Evolutionary conservation across 2,797 vertebrate genomes (phyloP), one percentile per base, ranked within the genome.

Genomic region (Platyrinchus mystaceus): DNA sequence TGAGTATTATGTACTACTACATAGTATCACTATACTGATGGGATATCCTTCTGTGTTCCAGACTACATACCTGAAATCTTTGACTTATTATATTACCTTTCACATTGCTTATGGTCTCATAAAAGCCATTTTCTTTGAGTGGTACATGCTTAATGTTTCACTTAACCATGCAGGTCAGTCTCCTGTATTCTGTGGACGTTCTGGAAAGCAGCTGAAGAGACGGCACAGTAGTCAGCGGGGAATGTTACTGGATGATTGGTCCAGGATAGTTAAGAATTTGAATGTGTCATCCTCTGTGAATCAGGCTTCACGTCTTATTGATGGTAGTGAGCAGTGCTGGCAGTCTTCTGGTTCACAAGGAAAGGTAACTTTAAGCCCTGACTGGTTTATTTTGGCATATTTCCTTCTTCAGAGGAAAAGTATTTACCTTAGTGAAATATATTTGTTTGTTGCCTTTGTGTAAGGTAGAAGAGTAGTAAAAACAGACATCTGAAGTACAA

Each of bases 311-410:
- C 98, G 99, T 56, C 99, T 99, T 79, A 98, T 99, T 68, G 99
- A 99, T 91, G 98, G 98, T 86, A 99, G 98, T 9, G 99, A 99
- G 91, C 99, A 99, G 96, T 99, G 99, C 87, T 99, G 99, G 99
- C 99, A 99, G 96, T 99, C 99, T 6, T 99, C 99, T 2, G 99
- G 99, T 22, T 99, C 99, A 0, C 99, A 99, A 97, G 99, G 99
- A 88, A 99, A 99, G 98, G 99, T 98, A 96, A 89, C n/a, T 52
- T 84, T 6, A 36, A 58, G 17, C 43, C 6, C 2, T 37, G 32
- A 47, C 21, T 50, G 13, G 4, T 93, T 80, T 79, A 12, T 81
- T 90, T 36, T 58, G 66, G 24, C 37, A 6, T 30, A 4, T 14
- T 59, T 83, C 53, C 9, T 43, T 43, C 36, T 75, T 62, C 27